Percentiles rank a stretch among this genome's conserved stretches.
These are phyloP conservation scores for Hydrochoerus hydrochaeris DNA, from an alignment of 2,113 vertebrate genomes.

Conservation along the genomic window DNA sequence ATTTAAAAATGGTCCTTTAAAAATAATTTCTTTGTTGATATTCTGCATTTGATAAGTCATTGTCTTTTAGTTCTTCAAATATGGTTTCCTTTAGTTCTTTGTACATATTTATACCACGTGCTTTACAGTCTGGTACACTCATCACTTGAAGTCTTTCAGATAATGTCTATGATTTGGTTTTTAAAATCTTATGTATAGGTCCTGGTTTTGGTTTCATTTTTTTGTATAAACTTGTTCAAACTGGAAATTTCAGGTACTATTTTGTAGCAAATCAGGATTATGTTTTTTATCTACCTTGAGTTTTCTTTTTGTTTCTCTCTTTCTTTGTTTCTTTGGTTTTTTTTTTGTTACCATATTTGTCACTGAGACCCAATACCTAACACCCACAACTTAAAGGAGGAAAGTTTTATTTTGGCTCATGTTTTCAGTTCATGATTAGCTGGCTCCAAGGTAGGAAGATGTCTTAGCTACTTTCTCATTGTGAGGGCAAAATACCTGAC, in stretches of 20 bases:
- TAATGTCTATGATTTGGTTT: background rate
- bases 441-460: background rate
- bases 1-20: background rate
- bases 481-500: background rate
- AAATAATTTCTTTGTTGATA: constrained; percentile 21
- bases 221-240: background rate
- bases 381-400: background rate
- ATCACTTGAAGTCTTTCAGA: background rate
- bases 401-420: background rate
- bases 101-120: background rate
- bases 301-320: background rate
- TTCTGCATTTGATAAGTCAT: constrained; percentile 3
- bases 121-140: constrained; percentile 30
- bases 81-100: background rate
- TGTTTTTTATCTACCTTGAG: background rate
- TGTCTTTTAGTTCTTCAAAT: constrained; percentile 35
- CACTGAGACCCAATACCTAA: background rate
- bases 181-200: background rate
- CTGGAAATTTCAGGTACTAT: background rate
- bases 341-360: background rate
- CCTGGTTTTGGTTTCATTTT: background rate
- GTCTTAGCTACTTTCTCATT: background rate
- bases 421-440: background rate
- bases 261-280: background rate
- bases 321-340: background rate